Evolutionary conservation across 2,113 vertebrate species (phyloP).

Genomic region (Eurystomus gularis): DNA sequence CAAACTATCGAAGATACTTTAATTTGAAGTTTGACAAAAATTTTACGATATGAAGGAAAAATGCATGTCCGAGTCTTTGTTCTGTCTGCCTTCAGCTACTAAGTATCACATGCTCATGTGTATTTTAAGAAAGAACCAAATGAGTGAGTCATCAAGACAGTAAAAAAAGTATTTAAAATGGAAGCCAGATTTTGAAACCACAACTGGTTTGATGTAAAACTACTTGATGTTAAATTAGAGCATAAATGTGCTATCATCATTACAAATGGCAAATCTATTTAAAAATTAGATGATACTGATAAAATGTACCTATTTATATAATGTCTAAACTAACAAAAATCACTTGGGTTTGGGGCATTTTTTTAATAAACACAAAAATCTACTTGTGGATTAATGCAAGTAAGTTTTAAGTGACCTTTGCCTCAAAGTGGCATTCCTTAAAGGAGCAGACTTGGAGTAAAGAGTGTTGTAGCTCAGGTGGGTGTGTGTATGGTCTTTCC

Average conservation of each 20-base stretch:
- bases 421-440: background rate
- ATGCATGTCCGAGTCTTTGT: background rate
- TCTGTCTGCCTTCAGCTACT: background rate
- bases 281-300: background rate
- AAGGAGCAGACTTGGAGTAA: background rate
- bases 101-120: background rate
- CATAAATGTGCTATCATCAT: background rate
- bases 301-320: rapidly evolving
- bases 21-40: background rate
- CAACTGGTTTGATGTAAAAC: background rate
- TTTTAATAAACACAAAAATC: background rate
- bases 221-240: background rate
- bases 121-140: background rate
- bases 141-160: background rate
- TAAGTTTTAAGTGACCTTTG: background rate
- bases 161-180: background rate
- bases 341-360: background rate
- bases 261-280: background rate
- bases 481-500: background rate
- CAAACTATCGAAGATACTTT: background rate
- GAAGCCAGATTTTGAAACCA: background rate
- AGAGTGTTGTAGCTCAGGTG: rapidly evolving
- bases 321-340: background rate
- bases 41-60: background rate
- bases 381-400: background rate